Base-by-base conservation (phyloP, 2,888 invertebrate species). In the Peribatodes rhomboidaria region DNA sequence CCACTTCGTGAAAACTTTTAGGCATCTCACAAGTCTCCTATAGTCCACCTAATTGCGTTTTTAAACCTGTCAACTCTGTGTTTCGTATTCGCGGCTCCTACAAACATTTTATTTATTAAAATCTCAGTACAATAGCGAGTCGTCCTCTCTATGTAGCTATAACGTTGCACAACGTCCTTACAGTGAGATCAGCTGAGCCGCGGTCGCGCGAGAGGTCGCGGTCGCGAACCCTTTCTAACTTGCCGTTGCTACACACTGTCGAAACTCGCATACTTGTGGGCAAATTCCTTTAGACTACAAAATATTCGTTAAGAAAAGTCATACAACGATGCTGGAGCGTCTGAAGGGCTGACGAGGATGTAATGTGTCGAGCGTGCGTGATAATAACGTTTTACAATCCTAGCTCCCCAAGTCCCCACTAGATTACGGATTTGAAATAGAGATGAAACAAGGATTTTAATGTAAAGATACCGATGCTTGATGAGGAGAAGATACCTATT, bases 191-290 rank as follows among this genome's bases (percentile, higher is more conserved):
- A 82, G 83, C 83, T 80, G 83, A 72, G 67, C 70, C 71, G 53
- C 71, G 72, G 73, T 71, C 76, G 75, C 73, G 71, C 71, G 67
- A 78, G 80, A 80, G 85, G 85, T 86, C 86, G 77, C 71, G 75
- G 77, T 74, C 79, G 74, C 73, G 61, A 71, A 66, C 70, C 85
- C 82, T 86, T 84, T 87, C 83, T 80, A 84, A 77, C 75, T 72
- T 18, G 55, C 44, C 35, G n/a, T 44, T 55, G 55, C 55, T 35
- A 55, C 63, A 52, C 64, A 46, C 46, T 69, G 62, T 66, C 56
- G 64, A 69, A 67, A 67, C 53, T 46, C 52, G 61, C 56, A 62
- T 37, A 41, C 54, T 68, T 60, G 44, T 20, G 42, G 41, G 22
- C 52, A 18, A 58, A 47, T 49, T 47, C 53, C 54, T 39, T 55